Conservation (phyloP, 92 coral and sea anemone species). For the Parazoanthus atlanticus region DNA sequence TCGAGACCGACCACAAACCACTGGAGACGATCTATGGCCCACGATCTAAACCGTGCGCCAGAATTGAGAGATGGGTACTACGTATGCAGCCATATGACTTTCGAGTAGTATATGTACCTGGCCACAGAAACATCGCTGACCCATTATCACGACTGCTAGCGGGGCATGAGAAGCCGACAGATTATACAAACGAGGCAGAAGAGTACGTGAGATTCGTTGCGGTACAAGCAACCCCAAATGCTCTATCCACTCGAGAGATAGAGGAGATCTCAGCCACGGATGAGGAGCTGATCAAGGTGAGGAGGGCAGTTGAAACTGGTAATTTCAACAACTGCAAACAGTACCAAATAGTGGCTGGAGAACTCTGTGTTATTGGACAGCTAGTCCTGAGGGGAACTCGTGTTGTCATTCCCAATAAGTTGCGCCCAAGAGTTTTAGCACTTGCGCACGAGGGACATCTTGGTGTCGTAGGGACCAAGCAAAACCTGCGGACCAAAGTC, state of each 20-base stretch:
- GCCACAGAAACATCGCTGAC: slow-evolving; percentile 39
- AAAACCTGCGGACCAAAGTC: slow-evolving; percentile 54
- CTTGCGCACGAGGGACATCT: slow-evolving; percentile 58
- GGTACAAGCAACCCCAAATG: not conserved
- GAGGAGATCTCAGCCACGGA: slow-evolving; percentile 52
- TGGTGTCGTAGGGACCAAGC: slow-evolving; percentile 59
- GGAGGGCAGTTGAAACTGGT: slow-evolving; percentile 45
- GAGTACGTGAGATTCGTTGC: slow-evolving; percentile 52
- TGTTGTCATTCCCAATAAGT: slow-evolving; percentile 53
- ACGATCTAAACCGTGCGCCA: slow-evolving; percentile 38
- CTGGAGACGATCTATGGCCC: slow-evolving; percentile 31
- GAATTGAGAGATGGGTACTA: slow-evolving; percentile 46
- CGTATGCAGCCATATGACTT: slow-evolving; percentile 51
- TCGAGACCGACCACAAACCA: not conserved
- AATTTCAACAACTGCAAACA: slow-evolving; percentile 50
- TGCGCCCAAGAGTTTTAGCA: slow-evolving; percentile 38
- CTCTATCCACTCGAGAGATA: slow-evolving; percentile 50
- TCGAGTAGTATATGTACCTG: slow-evolving; percentile 42
- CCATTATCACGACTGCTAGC: slow-evolving; percentile 33
- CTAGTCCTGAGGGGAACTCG: slow-evolving; percentile 53
- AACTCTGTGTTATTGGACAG: slow-evolving; percentile 49
- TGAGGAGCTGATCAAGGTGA: slow-evolving; percentile 49
- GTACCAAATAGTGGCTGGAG: slow-evolving; percentile 48
- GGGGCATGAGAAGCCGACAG: not conserved
- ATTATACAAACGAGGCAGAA: slow-evolving; percentile 17